Conservation (phyloP, 2,797 vertebrate species). For the Ispidina lecontei region DNA sequence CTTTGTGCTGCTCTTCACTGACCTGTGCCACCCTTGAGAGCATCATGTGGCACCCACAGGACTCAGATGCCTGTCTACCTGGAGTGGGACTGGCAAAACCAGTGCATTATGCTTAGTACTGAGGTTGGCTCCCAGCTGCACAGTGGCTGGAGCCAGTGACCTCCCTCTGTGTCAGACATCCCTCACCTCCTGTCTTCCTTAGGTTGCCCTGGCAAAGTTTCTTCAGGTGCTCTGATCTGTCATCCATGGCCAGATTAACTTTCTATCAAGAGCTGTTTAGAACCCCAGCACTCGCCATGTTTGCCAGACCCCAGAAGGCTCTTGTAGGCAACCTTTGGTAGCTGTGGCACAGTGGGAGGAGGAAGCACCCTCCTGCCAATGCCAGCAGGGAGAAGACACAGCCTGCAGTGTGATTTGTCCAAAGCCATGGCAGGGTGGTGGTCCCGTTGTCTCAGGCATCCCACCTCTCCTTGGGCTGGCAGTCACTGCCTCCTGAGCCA, state of each 20-base stretch:
- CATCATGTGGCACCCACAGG: accelerated
- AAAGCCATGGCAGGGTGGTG: accelerated
- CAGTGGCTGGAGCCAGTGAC: background rate
- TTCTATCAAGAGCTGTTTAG: background rate
- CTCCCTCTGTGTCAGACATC: background rate
- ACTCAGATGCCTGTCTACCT: accelerated
- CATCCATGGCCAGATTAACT: background rate
- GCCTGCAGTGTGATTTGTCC: background rate
- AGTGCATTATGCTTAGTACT: background rate
- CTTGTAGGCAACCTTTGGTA: accelerated
- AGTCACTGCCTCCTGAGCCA: background rate
- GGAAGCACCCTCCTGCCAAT: background rate
- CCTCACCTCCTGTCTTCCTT: background rate
- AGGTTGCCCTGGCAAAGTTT: background rate
- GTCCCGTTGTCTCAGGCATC: background rate
- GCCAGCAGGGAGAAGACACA: background rate
- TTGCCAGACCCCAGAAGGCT: background rate
- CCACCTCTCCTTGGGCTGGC: background rate
- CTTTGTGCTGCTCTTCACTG: background rate
- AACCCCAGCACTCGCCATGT: accelerated
- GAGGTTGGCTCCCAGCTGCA: background rate
- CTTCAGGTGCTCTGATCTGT: background rate
- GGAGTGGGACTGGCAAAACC: background rate
- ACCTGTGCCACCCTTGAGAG: background rate
- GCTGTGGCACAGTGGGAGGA: background rate